Base-by-base conservation (phyloP, 1,140 invertebrate species). In the Saccostrea glomerata region DNA sequence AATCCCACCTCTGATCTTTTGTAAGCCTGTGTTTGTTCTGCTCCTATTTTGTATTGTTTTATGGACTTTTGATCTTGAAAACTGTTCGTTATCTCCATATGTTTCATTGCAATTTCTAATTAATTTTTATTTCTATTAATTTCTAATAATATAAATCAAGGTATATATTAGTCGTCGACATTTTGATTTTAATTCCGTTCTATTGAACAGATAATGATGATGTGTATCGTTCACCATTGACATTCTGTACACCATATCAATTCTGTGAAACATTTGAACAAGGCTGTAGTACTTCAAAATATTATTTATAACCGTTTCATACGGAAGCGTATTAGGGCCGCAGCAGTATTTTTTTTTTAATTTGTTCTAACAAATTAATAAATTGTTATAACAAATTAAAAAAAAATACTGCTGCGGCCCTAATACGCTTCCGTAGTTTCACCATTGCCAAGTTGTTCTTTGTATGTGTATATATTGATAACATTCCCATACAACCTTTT, bases 391-490 rank as follows among this genome's bases (percentile, higher is more conserved):
- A n/a, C n/a, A n/a, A n/a, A n/a, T n/a, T n/a, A n/a, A n/a, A n/a
- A n/a, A n/a, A n/a, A n/a, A n/a, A n/a, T n/a, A n/a, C n/a, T n/a
- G n/a, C n/a, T n/a, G n/a, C n/a, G n/a, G n/a, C n/a, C n/a, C n/a
- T n/a, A n/a, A n/a, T n/a, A n/a, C n/a, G n/a, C n/a, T n/a, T n/a
- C n/a, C n/a, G n/a, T n/a, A n/a, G n/a, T n/a, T n/a, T 63, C 58
- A 63, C n/a, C 15, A 63, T 63, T 20, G 17, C 6, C 17, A n/a
- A 17, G 17, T n/a, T 47, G 47, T 47, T 20, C 7, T 82, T 25
- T 23, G 30, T 82, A 36, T 82, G n/a, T 82, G 30, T 82, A 82
- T 30, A 82, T 82, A 13, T 82, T 15, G 40, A 82, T 47, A 36
- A 20, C 36, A 82, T 82, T 40, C 36, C 40, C 77, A 13, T 47